Evolutionary conservation across 2,888 invertebrate genomes (phyloP), one percentile per base, ranked within the genome.

Genomic region (Parnassius mnemosyne): DNA sequence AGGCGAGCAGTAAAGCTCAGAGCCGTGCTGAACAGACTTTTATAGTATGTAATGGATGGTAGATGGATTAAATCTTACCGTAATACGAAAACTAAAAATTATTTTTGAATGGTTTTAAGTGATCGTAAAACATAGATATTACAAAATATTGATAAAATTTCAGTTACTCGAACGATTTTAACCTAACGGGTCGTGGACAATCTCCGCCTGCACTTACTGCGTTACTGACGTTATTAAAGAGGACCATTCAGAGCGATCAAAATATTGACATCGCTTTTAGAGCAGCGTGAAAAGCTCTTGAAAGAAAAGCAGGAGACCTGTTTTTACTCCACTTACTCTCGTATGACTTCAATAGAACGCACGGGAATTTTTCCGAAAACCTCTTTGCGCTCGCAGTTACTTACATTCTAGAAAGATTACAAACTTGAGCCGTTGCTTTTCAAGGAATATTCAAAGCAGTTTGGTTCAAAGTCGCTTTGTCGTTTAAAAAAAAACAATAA

Each of bases 181-280:
- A 63, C 63, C 25, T 25, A 0, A 51, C 51, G 16, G 10, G 16
- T 9, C 12, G 16, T 85, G 87, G 83, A 77, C 68, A 80, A 76
- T 68, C 73, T 68, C 79, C 65, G 68, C 63, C 61, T 60, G 75
- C 80, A 84, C 87, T 87, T 81, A 80, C 79, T 77, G 74, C 78
- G 72, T 78, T 84, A 84, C 85, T 85, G 87, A 84, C 84, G 85
- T 83, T 76, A 81, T 83, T 80, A 81, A 81, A 80, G 74, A 76
- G 73, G 71, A 74, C 85, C 79, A 87, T 89, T 89, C 89, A 89
- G 78, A 78, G 74, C 83, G 88, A 86, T 88, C 79, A 89, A 89
- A 88, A 89, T 89, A 89, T 89, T 89, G 89, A 89, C 89, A 86
- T 81, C 86, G 85, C 83, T 83, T 89, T 88, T 84, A 88, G 72